Conservation (phyloP, 2,888 invertebrate genomes). For the Drosophila sordidula region DNA sequence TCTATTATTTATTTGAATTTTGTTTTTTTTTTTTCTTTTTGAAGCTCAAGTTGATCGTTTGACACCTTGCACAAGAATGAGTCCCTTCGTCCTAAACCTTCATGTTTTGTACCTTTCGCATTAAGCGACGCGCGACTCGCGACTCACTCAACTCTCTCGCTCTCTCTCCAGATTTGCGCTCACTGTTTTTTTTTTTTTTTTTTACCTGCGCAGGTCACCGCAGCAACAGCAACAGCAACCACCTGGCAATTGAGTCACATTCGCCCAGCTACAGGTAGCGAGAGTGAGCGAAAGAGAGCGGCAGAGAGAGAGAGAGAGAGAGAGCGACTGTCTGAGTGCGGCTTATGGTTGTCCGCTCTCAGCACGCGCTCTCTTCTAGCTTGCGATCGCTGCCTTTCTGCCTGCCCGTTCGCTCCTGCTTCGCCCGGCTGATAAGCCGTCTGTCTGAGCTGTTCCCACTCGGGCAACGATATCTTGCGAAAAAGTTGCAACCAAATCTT, state of each 20-base stretch:
- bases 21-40: slow-evolving; percentile 11
- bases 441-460: slow-evolving; percentile 21
- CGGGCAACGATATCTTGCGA: slow-evolving; percentile 7
- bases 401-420: slow-evolving; percentile 20
- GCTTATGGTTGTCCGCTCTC: background rate
- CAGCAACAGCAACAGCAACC: slow-evolving; percentile 16
- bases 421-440: slow-evolving; percentile 8
- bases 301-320: background rate
- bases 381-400: background rate
- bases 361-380: background rate
- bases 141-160: slow-evolving; percentile 20
- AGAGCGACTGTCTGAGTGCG: background rate
- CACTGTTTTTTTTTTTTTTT: slow-evolving; percentile 21
- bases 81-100: slow-evolving; percentile 86
- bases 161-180: background rate
- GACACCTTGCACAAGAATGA: slow-evolving; percentile 87
- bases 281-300: background rate
- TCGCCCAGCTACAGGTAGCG: slow-evolving; percentile 36
- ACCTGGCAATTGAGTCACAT: slow-evolving; percentile 41
- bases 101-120: slow-evolving; percentile 84
- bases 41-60: slow-evolving; percentile 82
- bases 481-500: background rate
- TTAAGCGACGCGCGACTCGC: slow-evolving; percentile 5
- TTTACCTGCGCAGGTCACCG: slow-evolving; percentile 34
- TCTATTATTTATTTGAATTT: too few species aligned